phyloP scores from a whole-genome alignment of 2,888 invertebrate species.

The Chymomyza amoena region DNA sequence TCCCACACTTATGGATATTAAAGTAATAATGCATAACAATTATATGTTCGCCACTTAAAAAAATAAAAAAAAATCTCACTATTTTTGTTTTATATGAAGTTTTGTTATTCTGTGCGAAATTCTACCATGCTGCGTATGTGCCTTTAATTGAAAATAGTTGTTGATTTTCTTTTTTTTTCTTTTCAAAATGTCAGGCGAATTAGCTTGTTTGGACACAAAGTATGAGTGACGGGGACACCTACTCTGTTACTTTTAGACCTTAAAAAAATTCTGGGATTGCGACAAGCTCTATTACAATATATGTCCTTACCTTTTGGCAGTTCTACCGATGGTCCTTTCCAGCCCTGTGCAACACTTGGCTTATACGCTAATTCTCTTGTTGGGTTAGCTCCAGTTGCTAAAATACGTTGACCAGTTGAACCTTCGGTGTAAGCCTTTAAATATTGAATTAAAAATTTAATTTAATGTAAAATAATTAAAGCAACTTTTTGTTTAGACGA shows the following conservation, averaged over 20 bases:
- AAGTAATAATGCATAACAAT: no score
- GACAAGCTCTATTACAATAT: no score
- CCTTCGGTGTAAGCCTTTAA: conserved; percentile 12
- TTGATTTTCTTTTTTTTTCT: not conserved
- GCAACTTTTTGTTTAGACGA: not conserved
- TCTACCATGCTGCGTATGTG: no score
- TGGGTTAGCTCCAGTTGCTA: conserved; percentile 43
- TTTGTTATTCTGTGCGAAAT: no score
- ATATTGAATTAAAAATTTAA: not conserved
- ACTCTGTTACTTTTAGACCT: no score
- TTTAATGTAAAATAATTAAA: not conserved
- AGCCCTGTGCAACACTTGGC: conserved; percentile 78
- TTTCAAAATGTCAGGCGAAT: not conserved
- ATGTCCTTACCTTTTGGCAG: conserved; percentile 74
- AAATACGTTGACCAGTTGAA: conserved; percentile 3
- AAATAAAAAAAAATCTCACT: no score
- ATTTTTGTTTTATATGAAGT: no score
- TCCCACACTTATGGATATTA: no score
- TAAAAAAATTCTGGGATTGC: no score
- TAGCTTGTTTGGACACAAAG: no score
- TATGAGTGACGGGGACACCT: no score
- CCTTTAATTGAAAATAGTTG: not conserved
- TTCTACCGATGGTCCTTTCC: conserved; percentile 76
- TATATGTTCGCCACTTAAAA: no score
- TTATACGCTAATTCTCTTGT: conserved; percentile 78